A percentile compares a stretch with the other conserved stretches of the same genome.
phyloP scores from a whole-genome alignment of 2,888 invertebrate species.

The Drosophila gaucha region DNA sequence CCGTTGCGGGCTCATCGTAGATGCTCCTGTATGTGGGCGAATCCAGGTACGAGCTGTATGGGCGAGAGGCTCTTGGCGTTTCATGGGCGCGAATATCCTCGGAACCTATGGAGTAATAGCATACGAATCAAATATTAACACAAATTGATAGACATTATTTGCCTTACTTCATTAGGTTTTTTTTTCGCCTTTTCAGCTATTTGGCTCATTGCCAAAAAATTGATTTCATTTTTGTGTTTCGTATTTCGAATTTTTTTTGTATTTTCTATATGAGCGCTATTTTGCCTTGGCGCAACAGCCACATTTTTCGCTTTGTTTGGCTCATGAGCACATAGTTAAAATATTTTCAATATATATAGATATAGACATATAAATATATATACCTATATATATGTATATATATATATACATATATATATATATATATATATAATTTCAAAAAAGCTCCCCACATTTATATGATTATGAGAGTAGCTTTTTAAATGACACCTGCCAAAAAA shows the following conservation, averaged over 20 bases:
- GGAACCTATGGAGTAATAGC: constrained; percentile 87
- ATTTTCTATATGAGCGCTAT: constrained; percentile 56
- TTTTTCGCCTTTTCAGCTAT: constrained; percentile 64
- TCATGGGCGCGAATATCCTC: constrained; percentile 96
- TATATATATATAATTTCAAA: constrained; percentile 20
- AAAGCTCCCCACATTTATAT: constrained; percentile 51
- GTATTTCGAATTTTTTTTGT: constrained; percentile 38
- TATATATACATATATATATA: constrained; percentile 22
- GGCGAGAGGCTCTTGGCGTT: constrained; percentile 89
- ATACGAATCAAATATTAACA: constrained; percentile 3
- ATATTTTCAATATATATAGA: constrained; percentile 56
- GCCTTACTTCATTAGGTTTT: constrained; percentile 63
- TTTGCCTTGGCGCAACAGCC: constrained; percentile 54
- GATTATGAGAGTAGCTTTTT: constrained; percentile 27
- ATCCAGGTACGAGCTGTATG: constrained; percentile 89
- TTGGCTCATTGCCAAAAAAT: constrained; percentile 72
- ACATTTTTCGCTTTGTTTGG: constrained; percentile 68
- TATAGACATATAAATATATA: constrained; percentile 17
- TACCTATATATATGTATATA: constrained; percentile 24
- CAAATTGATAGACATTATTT: neutral
- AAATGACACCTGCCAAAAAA: constrained; percentile 77
- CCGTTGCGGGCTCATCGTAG: constrained; percentile 92
- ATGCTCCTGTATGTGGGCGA: constrained; percentile 93
- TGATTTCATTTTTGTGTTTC: constrained; percentile 60
- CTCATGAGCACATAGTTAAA: constrained; percentile 70